These are phyloP conservation scores for Zaprionus davidi DNA, from an alignment of 1,140 invertebrate genomes.

Conservation along the genomic window DNA sequence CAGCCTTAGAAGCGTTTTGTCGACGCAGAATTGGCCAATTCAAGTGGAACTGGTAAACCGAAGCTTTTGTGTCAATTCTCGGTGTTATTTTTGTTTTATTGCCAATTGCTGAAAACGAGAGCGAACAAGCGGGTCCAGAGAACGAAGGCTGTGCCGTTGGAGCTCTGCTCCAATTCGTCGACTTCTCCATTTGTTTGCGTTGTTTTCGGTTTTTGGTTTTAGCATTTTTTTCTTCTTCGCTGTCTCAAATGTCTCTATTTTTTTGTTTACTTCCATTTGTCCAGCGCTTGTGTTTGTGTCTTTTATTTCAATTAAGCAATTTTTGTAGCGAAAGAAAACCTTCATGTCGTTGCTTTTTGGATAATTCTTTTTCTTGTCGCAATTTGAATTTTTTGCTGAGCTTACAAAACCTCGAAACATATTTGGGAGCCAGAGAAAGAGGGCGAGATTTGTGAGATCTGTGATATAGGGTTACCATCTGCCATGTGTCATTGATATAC, in stretches of 20 bases:
- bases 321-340: slow-evolving; percentile 45
- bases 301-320: slow-evolving; percentile 49
- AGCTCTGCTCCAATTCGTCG: slow-evolving; percentile 34
- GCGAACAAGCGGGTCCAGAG: slow-evolving; percentile 18
- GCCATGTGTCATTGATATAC: neutral
- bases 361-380: slow-evolving; percentile 19
- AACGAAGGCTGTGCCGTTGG: slow-evolving; percentile 17
- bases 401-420: slow-evolving; percentile 20
- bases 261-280: slow-evolving; percentile 41
- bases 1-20: slow-evolving; percentile 55
- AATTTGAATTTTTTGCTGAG: slow-evolving; percentile 38
- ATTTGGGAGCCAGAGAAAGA: slow-evolving; percentile 1
- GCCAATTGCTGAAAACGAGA: slow-evolving; percentile 12
- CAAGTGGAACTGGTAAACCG: slow-evolving; percentile 47
- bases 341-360: slow-evolving; percentile 22
- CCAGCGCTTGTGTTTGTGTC: slow-evolving; percentile 20
- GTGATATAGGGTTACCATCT: slow-evolving; percentile 3
- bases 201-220: slow-evolving; percentile 11
- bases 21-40: slow-evolving; percentile 46
- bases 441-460: slow-evolving; percentile 12
- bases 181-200: slow-evolving; percentile 15
- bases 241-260: slow-evolving; percentile 58
- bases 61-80: slow-evolving; percentile 72
- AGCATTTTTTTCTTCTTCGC: neutral
- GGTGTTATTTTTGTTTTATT: slow-evolving; percentile 35